Evolutionary conservation across 2,888 invertebrate species (phyloP).

Genomic region (Ormia ochracea): DNA sequence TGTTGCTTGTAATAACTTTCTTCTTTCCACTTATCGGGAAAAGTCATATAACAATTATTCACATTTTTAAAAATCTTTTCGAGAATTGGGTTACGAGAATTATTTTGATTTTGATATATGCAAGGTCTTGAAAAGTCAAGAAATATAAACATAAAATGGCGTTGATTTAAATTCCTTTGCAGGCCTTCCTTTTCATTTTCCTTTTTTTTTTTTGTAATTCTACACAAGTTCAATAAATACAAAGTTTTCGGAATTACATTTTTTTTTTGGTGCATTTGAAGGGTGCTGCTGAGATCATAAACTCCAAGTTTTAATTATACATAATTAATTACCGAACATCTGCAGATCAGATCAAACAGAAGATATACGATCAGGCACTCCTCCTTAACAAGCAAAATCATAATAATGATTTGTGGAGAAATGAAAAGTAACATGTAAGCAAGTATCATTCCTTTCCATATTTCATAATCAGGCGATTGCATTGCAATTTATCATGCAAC

Average conservation of each 20-base stretch:
- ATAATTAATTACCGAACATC: conserved; percentile 49
- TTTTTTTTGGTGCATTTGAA: background rate
- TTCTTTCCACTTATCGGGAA: too few species aligned
- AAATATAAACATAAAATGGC: too few species aligned
- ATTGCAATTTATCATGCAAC: conserved; percentile 45
- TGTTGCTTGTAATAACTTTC: too few species aligned
- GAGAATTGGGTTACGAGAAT: too few species aligned
- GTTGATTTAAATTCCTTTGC: background rate
- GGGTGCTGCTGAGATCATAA: conserved; percentile 12
- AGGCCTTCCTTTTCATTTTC: background rate
- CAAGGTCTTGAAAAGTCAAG: too few species aligned
- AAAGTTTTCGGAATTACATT: background rate
- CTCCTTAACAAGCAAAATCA: conserved; percentile 21
- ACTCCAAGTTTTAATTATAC: conserved; percentile 25
- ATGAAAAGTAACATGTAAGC: conserved; percentile 1
- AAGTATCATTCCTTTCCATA: conserved; percentile 11
- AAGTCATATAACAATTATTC: too few species aligned
- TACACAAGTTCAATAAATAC: background rate
- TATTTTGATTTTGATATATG: too few species aligned
- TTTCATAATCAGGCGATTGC: conserved; percentile 40
- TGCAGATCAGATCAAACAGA: conserved; percentile 20
- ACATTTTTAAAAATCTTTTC: too few species aligned
- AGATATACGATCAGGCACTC: conserved; percentile 18
- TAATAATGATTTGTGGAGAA: conserved; percentile 49
- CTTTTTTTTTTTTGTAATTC: background rate